phyloP scores from a whole-genome alignment of 2,113 vertebrate genomes.

The Crypturellus undulatus region DNA sequence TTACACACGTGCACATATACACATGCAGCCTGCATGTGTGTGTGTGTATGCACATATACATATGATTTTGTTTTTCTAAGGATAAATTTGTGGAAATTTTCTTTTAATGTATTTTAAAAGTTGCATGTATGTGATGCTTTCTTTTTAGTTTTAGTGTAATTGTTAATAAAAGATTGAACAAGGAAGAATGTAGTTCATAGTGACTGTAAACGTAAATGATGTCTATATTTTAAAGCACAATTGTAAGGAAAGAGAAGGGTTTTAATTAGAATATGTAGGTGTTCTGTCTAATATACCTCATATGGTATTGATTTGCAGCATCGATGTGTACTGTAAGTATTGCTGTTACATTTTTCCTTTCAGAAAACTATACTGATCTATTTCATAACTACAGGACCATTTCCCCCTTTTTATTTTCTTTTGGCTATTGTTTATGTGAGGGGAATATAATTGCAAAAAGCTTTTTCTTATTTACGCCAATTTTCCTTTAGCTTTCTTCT shows the following conservation, averaged over 20 bases:
- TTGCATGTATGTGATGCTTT: neutral
- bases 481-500: constrained; percentile 51
- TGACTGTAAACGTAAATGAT: neutral
- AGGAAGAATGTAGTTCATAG: neutral
- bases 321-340: constrained; percentile 4
- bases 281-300: constrained; percentile 16
- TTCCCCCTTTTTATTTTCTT: neutral
- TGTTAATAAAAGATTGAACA: neutral
- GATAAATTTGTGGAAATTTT: neutral
- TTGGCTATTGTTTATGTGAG: neutral
- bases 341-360: constrained; percentile 16
- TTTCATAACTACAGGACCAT: neutral
- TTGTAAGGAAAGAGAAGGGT: neutral
- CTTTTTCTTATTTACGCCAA: constrained; percentile 35
- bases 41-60: neutral
- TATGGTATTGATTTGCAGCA: constrained; percentile 38
- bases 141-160: neutral
- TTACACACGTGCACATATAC: neutral
- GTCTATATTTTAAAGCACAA: constrained; percentile 16
- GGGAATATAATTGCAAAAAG: constrained; percentile 19
- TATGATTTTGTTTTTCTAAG: neutral
- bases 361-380: neutral
- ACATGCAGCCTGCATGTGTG: rapidly evolving
- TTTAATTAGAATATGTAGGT: constrained; percentile 31
- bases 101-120: neutral